Conservation (phyloP, 2,888 invertebrate species). For the Alviniconcha strummeri region DNA sequence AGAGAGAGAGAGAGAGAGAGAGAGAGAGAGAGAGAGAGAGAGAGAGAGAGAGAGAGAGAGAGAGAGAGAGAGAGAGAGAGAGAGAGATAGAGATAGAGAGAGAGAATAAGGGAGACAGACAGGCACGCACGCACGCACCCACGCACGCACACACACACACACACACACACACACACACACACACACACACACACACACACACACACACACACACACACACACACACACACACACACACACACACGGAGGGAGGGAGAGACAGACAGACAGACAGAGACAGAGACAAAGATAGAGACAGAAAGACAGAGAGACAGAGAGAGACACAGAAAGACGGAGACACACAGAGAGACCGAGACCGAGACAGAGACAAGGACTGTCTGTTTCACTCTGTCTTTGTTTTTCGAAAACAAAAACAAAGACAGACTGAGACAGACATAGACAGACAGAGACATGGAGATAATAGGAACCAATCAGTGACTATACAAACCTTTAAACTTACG, state of each 20-base stretch:
- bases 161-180: neutral
- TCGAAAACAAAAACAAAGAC: no score
- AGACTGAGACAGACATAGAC: no score
- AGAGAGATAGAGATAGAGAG: neutral
- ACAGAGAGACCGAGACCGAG: no score
- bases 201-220: neutral
- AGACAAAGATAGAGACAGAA: no score
- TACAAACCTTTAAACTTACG: no score
- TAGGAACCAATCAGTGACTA: no score
- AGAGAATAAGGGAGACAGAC: neutral
- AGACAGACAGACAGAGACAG: no score
- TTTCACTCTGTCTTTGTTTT: no score
- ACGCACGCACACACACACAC: neutral
- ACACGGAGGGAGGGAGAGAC: neutral
- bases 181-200: neutral
- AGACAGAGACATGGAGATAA: no score
- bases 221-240: neutral
- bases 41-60: slow-evolving; percentile 11
- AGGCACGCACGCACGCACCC: neutral
- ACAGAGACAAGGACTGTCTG: no score
- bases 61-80: neutral
- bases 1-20: neutral
- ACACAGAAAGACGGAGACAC: no score
- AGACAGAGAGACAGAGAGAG: no score
- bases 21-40: neutral